phyloP scores from a whole-genome alignment of 2,888 invertebrate genomes.

The Timema cristinae region DNA sequence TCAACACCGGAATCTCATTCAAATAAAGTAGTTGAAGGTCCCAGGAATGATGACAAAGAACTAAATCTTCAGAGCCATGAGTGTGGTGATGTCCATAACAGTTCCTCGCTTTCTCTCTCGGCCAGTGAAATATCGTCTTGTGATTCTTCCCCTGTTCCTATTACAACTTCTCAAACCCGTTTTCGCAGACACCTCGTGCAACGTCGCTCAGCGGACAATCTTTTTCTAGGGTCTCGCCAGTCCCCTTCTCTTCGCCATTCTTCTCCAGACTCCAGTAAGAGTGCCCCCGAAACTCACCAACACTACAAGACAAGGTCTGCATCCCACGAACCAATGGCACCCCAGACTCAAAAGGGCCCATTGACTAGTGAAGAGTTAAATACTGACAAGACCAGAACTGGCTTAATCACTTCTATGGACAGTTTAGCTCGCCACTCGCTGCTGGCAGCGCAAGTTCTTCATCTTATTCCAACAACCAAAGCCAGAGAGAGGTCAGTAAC shows the following conservation, averaged over 20 bases:
- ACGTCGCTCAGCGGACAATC: conserved; percentile 44
- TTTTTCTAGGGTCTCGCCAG: conserved; percentile 40
- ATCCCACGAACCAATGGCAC: conserved; percentile 41
- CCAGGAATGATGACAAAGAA: background rate
- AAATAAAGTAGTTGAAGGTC: background rate
- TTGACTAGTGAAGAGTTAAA: conserved; percentile 26
- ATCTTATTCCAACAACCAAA: conserved; percentile 77
- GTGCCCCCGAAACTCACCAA: conserved; percentile 38
- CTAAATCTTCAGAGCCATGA: background rate
- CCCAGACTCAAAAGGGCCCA: conserved; percentile 12
- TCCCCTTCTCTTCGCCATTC: conserved; percentile 42
- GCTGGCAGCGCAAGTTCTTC: conserved; percentile 73
- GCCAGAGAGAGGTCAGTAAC: conserved; percentile 65
- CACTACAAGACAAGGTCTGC: conserved; percentile 42
- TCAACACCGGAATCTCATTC: background rate
- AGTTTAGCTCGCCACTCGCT: conserved; percentile 69
- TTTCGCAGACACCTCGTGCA: conserved; percentile 40
- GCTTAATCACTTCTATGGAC: conserved; percentile 50
- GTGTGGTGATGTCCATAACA: background rate
- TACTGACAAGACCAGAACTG: conserved; percentile 37
- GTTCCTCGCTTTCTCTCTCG: conserved; percentile 24
- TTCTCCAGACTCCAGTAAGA: conserved; percentile 44
- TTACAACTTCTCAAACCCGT: conserved; percentile 27
- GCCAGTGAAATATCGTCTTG: conserved; percentile 27
- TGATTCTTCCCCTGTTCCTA: conserved; percentile 23